Evolutionary conservation across 2,797 vertebrate genomes (phyloP), one percentile per base, ranked within the genome.

Genomic region (Brachymystax lenok): DNA sequence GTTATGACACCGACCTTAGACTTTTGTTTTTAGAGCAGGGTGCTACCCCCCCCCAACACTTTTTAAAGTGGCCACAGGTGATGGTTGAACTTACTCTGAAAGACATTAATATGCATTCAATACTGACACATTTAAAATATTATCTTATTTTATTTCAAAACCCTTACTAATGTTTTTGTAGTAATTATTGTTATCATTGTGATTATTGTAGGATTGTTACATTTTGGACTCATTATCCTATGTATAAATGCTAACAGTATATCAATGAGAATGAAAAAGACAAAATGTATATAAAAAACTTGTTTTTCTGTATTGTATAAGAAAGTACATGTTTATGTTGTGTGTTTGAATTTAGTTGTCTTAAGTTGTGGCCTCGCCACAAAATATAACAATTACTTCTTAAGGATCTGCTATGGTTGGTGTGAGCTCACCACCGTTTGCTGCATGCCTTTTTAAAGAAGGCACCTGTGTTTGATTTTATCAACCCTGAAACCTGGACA

Each of bases 61-160:
- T 73, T 77, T 56, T 74, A 61, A 64, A 82, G 79, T 83, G 80
- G 78, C 78, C 82, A 85, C 80, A 75, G 75, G 80, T 86, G 75
- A 86, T 61, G 84, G 83, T 81, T 83, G 74, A 86, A 78, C 86
- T 90, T 79, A 76, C 80, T 79, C 67, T 68, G 14, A 33, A 75
- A 72, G 74, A 68, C 46, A 33, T 79, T 64, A 71, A 79, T 67
- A 83, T 78, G 83, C 82, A 76, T 84, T 88, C 75, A 59, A 77
- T 88, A 84, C 78, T 68, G 69, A 86, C 88, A 85, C 89, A 89
- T 92, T 88, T 85, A 86, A 79, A 87, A 87, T 67, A 79, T 80
- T 85, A 80, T 83, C 56, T 86, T 82, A 6, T 88, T 86, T 86
- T 74, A 46, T 46, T 46, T 46, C 40, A 8, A 59, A 59, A 90